Evolutionary conservation across 2,888 invertebrate species (phyloP).

Genomic region (Mechanitis messenoides): DNA sequence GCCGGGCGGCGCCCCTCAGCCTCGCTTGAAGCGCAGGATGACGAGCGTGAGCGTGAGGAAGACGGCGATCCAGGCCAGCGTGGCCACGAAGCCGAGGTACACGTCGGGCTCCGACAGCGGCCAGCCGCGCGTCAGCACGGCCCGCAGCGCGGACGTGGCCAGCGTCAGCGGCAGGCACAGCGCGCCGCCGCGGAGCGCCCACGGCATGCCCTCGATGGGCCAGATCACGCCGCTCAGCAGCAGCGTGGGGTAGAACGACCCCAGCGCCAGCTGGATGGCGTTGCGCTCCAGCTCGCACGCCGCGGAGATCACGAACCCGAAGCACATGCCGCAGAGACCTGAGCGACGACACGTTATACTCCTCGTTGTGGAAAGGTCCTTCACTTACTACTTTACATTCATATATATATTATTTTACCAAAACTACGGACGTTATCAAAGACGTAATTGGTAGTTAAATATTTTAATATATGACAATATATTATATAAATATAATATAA

Average conservation of each 20-base stretch:
- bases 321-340: conserved; percentile 96
- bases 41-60: conserved; percentile 88
- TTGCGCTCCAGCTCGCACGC: conserved; percentile 94
- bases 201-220: conserved; percentile 97
- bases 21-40: conserved; percentile 87
- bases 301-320: conserved; percentile 95
- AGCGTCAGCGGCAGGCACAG: conserved; percentile 90
- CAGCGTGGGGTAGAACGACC: conserved; percentile 96
- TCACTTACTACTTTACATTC: too few relatives aligned
- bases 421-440: too few relatives aligned
- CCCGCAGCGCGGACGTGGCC: conserved; percentile 93
- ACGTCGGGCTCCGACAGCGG: conserved; percentile 86
- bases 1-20: conserved; percentile 77
- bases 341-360: conserved; percentile 16
- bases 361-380: too few relatives aligned
- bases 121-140: conserved; percentile 93
- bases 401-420: too few relatives aligned
- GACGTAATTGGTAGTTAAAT: too few relatives aligned
- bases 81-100: conserved; percentile 91
- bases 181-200: conserved; percentile 87
- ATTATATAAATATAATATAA: too few relatives aligned
- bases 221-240: conserved; percentile 95
- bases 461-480: too few relatives aligned
- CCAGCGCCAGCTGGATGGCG: conserved; percentile 94
- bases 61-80: conserved; percentile 88